A percentile compares a stretch with the other conserved stretches of the same genome.
Evolutionary conservation across 2,888 invertebrate genomes (phyloP).

Genomic region (Pardosa pseudoannulata): DNA sequence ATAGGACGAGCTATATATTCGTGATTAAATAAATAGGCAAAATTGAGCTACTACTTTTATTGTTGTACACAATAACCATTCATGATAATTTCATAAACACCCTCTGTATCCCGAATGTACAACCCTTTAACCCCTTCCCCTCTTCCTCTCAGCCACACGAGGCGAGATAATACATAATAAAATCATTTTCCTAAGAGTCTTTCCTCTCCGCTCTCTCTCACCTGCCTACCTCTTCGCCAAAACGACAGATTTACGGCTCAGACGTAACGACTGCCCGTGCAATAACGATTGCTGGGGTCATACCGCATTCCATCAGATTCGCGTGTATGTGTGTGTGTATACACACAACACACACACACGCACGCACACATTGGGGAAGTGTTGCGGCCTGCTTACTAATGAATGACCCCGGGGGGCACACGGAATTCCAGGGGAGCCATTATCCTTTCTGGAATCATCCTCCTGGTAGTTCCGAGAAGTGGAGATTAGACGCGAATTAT

Average conservation of each 20-base stretch:
- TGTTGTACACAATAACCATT: no score
- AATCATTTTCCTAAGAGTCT: no score
- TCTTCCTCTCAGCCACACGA: no score
- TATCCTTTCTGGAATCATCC: slow-evolving; percentile 51
- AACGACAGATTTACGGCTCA: slow-evolving; percentile 9
- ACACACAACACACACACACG: slow-evolving; percentile 5
- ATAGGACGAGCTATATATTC: no score
- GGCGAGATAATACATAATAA: no score
- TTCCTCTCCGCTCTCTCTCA: no score
- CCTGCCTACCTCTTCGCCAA: no score
- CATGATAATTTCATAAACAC: no score
- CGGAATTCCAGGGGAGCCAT: slow-evolving; percentile 61
- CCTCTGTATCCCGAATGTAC: no score
- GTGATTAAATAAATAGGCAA: no score
- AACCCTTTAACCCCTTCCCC: no score
- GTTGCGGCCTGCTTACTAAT: slow-evolving; percentile 48
- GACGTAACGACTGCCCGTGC: slow-evolving; percentile 33
- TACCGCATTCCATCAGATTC: slow-evolving; percentile 47
- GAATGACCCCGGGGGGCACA: slow-evolving; percentile 49
- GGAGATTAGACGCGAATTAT: slow-evolving; percentile 36
- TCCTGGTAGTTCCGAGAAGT: slow-evolving; percentile 44
- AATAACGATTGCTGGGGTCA: slow-evolving; percentile 63
- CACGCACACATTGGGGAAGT: neutral
- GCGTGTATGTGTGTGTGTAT: neutral
- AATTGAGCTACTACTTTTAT: no score